Evolutionary conservation across 2,797 vertebrate genomes (phyloP).

Genomic region (Tauraco hartlaubi): DNA sequence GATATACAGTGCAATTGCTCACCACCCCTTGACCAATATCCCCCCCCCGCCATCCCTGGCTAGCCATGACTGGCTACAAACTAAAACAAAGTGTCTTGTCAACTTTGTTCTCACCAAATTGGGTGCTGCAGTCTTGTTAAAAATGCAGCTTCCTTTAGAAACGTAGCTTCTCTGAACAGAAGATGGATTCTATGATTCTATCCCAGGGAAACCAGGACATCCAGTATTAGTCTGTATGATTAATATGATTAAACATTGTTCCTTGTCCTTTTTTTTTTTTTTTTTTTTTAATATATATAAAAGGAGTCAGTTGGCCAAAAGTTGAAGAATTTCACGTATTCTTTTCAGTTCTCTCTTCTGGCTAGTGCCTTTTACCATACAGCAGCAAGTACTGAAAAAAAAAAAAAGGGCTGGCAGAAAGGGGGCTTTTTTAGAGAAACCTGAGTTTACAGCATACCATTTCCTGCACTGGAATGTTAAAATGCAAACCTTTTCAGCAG

Average conservation of each 20-base stretch:
- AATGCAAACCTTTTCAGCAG: slow-evolving; percentile 9
- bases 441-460: neutral
- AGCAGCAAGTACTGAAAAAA: neutral
- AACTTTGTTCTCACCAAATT: too few species aligned
- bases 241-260: neutral
- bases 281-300: neutral
- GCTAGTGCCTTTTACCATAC: neutral
- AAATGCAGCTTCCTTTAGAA: too few species aligned
- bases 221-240: neutral
- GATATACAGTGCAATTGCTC: too few species aligned
- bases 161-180: too few species aligned
- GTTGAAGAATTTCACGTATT: neutral
- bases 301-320: neutral
- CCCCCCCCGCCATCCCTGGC: too few species aligned
- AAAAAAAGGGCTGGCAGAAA: neutral
- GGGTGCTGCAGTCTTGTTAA: too few species aligned
- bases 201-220: too few species aligned
- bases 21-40: too few species aligned
- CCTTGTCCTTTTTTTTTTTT: neutral
- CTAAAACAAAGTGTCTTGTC: too few species aligned
- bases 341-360: neutral
- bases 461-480: neutral
- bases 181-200: too few species aligned
- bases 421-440: neutral
- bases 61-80: too few species aligned